Conservation (phyloP, 2,888 invertebrate genomes). For the Tetragonisca angustula region DNA sequence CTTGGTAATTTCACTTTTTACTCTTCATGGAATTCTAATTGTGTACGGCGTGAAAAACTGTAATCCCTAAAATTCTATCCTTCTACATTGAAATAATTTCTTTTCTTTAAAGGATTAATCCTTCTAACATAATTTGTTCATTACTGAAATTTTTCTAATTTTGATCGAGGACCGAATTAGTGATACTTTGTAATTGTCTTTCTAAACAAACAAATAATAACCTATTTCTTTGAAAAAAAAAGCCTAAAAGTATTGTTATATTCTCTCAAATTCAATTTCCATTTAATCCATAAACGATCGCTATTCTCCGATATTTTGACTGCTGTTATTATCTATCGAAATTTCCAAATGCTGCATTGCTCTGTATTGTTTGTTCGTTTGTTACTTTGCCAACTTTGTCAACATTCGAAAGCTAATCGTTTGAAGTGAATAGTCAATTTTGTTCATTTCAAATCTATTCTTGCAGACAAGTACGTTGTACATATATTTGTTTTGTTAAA, state of each 20-base stretch:
- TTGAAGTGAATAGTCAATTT: no score
- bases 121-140: not conserved
- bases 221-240: not conserved
- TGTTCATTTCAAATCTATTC: no score
- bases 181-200: no score
- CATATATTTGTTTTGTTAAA: no score
- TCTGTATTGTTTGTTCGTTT: no score
- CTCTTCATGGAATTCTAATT: not conserved
- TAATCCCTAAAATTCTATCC: not conserved
- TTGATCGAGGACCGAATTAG: not conserved
- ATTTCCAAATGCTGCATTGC: no score
- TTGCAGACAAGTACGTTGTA: no score
- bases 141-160: not conserved
- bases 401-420: no score
- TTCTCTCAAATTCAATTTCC: not conserved
- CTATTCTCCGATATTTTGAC: no score
- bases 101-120: not conserved
- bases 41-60: not conserved
- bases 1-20: constrained; percentile 48
- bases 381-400: no score
- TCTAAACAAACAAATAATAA: not conserved
- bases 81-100: not conserved
- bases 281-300: no score
- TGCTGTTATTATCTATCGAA: no score
- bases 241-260: not conserved